A percentile compares a stretch with the other conserved stretches of the same genome.
phyloP scores from a whole-genome alignment of 2,888 invertebrate species.

The Trilocha varians region DNA sequence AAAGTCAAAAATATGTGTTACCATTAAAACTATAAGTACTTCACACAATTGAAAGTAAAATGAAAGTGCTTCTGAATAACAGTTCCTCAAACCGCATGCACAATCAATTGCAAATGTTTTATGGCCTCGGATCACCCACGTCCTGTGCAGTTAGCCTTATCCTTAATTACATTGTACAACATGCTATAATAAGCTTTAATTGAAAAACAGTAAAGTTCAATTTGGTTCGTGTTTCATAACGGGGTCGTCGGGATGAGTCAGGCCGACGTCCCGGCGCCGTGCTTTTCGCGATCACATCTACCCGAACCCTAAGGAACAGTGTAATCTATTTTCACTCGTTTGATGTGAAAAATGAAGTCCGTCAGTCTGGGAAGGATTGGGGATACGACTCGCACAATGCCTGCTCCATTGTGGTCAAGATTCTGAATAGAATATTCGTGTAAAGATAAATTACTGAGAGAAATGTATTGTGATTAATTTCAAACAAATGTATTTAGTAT shows the following conservation, averaged over 20 bases:
- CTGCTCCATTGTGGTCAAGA: no score
- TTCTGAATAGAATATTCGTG: no score
- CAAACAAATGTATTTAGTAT: no score
- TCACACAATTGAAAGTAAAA: no score
- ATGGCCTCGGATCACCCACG: neutral
- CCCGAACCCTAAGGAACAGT: slow-evolving; percentile 28
- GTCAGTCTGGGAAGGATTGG: slow-evolving; percentile 19
- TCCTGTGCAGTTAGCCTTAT: neutral
- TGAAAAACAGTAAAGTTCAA: slow-evolving; percentile 1
- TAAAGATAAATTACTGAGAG: no score
- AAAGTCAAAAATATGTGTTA: no score
- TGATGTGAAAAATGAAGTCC: slow-evolving; percentile 20
- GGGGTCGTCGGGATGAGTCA: slow-evolving; percentile 53
- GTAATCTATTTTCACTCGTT: slow-evolving; percentile 41
- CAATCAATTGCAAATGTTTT: neutral
- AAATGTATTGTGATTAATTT: no score
- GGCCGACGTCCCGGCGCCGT: slow-evolving; percentile 52
- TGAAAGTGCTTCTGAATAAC: neutral
- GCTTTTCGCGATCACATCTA: slow-evolving; percentile 31
- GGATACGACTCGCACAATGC: no score
- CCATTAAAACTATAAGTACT: no score
- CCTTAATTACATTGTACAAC: slow-evolving; percentile 7
- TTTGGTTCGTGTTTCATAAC: slow-evolving; percentile 28
- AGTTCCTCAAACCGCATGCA: neutral
- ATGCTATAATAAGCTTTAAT: neutral